Percentiles rank a stretch among this genome's conserved stretches.
Conservation (phyloP, 2,797 vertebrate species). For the Pangasius mekongensis region DNA sequence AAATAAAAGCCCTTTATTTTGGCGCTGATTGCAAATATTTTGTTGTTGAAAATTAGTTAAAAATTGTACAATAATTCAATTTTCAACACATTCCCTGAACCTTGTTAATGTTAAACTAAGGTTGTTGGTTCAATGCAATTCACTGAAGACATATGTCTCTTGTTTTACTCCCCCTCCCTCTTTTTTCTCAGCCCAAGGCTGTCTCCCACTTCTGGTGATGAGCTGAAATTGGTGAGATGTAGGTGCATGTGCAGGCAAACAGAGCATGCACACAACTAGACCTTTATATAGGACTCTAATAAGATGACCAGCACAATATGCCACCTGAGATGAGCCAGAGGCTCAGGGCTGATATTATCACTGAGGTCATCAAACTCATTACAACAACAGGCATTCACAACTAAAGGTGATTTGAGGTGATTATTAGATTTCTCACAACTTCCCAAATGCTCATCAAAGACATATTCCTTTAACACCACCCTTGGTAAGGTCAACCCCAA, state of each 20-base stretch:
- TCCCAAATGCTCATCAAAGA: conserved; percentile 10
- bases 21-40: background rate
- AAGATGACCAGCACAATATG: conserved; percentile 62
- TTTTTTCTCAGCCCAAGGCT: conserved; percentile 31
- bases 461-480: background rate
- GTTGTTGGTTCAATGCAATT: conserved; percentile 23
- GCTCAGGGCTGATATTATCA: conserved; percentile 42
- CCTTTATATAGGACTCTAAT: conserved; percentile 74
- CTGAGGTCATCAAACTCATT: conserved; percentile 46
- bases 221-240: conserved; percentile 72
- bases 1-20: conserved; percentile 10
- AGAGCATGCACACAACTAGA: conserved; percentile 69
- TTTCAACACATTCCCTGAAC: conserved; percentile 12
- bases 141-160: conserved; percentile 39
- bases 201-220: conserved; percentile 65
- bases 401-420: conserved; percentile 39
- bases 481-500: background rate
- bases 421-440: conserved; percentile 50
- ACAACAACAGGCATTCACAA: conserved; percentile 31
- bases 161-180: conserved; percentile 22
- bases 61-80: background rate
- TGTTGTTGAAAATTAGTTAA: background rate
- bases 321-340: conserved; percentile 35
- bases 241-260: conserved; percentile 68
- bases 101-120: conserved; percentile 40